Percentiles rank a stretch among this genome's conserved stretches.
Evolutionary conservation across 2,888 invertebrate species (phyloP).

Genomic region (Salticus scenicus): DNA sequence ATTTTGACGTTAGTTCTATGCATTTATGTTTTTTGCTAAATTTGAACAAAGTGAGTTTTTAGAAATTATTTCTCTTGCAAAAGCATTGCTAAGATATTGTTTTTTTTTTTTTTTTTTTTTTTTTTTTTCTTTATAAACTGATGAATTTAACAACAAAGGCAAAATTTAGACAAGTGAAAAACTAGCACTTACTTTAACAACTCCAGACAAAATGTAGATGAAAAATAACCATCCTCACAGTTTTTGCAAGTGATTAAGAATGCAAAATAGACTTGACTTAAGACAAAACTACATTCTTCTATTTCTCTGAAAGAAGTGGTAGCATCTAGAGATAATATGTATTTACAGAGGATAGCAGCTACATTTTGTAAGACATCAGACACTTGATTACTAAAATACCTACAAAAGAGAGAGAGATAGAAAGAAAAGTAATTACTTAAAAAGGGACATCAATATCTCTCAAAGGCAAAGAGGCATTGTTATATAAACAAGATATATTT

Average conservation of each 20-base stretch:
- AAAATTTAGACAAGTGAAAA: neutral
- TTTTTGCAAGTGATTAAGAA: conserved; percentile 22
- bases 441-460: no score
- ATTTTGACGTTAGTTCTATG: no score
- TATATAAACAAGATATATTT: no score
- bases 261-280: conserved; percentile 41
- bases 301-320: neutral
- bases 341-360: neutral
- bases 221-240: conserved; percentile 15
- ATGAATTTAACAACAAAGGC: no score
- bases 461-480: no score
- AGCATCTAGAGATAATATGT: neutral
- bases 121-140: no score
- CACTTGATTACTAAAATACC: neutral
- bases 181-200: conserved; percentile 52
- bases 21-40: no score
- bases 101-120: no score
- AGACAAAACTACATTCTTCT: conserved; percentile 27
- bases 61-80: no score
- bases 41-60: no score
- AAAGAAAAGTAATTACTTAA: neutral
- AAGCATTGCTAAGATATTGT: no score
- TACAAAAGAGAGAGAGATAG: neutral
- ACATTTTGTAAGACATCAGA: conserved; percentile 9
- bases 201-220: conserved; percentile 52